Conservation (phyloP, 1,140 invertebrate genomes). For the Drosophila lowei region DNA sequence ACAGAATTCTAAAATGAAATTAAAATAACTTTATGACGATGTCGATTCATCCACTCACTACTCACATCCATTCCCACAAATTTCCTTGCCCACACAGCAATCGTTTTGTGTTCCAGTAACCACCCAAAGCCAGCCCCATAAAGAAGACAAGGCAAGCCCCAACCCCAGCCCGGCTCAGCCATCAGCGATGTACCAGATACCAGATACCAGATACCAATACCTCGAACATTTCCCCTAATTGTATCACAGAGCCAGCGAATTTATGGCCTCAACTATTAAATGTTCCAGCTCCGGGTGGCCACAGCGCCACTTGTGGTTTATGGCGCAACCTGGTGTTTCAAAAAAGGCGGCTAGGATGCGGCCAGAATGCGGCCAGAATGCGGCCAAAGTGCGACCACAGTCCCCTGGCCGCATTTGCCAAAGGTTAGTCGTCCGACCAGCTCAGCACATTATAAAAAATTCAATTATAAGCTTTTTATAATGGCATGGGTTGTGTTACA, state of each 20-base stretch:
- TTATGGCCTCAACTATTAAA: conserved; percentile 60
- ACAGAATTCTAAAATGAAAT: no score
- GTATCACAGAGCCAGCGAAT: conserved; percentile 60
- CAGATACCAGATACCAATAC: conserved; percentile 46
- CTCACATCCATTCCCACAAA: neutral
- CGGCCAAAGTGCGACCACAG: no score
- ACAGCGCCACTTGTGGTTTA: conserved; percentile 49
- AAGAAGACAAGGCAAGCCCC: conserved; percentile 33
- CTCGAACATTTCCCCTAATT: conserved; percentile 63
- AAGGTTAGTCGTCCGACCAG: conserved; percentile 30
- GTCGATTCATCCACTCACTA: neutral
- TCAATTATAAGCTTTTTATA: conserved; percentile 73
- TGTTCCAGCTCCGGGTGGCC: conserved; percentile 16
- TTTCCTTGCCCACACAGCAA: no score
- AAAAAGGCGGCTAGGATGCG: conserved; percentile 15
- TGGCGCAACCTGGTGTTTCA: conserved; percentile 16
- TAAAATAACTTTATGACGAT: neutral
- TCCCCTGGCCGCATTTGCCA: neutral
- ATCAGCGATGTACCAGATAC: conserved; percentile 37
- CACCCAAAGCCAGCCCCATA: conserved; percentile 28
- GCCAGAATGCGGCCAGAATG: no score
- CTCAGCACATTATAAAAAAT: conserved; percentile 72
- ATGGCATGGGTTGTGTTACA: conserved; percentile 48
- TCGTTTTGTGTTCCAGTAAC: neutral
- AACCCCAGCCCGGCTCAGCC: conserved; percentile 19